These are phyloP conservation scores for Microcebus lehilahytsara DNA, from an alignment of 2,113 vertebrate species.

Conservation along the genomic window DNA sequence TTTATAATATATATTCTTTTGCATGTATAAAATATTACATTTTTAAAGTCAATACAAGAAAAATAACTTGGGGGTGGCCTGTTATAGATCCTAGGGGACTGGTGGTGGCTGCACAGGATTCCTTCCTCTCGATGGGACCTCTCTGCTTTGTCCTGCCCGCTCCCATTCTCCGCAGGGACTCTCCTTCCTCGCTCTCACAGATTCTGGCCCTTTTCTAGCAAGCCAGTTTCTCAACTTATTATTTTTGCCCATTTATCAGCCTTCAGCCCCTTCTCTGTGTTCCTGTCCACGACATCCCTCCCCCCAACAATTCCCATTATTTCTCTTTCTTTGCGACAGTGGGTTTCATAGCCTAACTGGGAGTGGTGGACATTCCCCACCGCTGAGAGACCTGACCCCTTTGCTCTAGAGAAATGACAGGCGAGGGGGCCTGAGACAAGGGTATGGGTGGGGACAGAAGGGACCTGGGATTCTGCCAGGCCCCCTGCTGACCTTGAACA, in stretches of 20 bases:
- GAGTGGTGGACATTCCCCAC: not conserved
- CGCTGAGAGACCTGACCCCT: slow-evolving; percentile 23
- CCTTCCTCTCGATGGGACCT: rapidly evolving
- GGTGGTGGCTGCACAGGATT: not conserved
- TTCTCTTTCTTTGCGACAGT: not conserved
- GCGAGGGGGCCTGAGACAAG: not conserved
- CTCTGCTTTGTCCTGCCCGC: not conserved
- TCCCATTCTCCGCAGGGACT: not conserved
- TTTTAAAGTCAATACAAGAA: not conserved
- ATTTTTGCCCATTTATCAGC: slow-evolving; percentile 2
- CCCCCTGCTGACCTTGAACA: not conserved
- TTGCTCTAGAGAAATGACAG: slow-evolving; percentile 21
- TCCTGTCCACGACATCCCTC: not conserved
- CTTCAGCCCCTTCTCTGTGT: not conserved
- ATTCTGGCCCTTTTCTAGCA: slow-evolving; percentile 6
- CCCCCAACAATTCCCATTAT: not conserved
- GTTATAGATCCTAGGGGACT: not conserved
- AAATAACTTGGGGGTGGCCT: not conserved
- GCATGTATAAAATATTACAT: not conserved
- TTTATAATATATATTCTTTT: not conserved
- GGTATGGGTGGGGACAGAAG: not conserved
- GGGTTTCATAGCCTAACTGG: not conserved
- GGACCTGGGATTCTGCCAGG: slow-evolving; percentile 28
- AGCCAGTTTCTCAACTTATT: not conserved
- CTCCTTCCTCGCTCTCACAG: not conserved